Conservation (phyloP, 53 echinoderm and acorn worm species). For the Zoroaster sp. region DNA sequence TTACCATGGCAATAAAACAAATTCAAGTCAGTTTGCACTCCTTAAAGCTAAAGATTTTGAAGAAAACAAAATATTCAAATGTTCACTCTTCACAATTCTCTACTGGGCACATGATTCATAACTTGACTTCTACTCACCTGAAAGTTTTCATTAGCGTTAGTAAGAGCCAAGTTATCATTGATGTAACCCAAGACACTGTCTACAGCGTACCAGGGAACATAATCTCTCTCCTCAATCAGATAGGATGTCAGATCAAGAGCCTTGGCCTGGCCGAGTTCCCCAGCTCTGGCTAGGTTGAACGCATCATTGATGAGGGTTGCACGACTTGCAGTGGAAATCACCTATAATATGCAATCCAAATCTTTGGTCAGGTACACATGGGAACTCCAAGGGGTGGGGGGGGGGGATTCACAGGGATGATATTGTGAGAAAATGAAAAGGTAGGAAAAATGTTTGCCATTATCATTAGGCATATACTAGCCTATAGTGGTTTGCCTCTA, state of each 20-base stretch:
- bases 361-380: background rate
- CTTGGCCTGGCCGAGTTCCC: conserved; percentile 50
- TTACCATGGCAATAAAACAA: too few species aligned
- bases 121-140: background rate
- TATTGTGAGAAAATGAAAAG: too few species aligned
- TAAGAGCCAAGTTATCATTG: conserved; percentile 61
- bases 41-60: too few species aligned
- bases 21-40: too few species aligned
- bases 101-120: too few species aligned
- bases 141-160: conserved; percentile 18
- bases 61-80: too few species aligned
- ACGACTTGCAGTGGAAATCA: conserved; percentile 65
- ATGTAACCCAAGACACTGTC: conserved; percentile 62
- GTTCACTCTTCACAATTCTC: too few species aligned
- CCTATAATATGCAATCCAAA: conserved; percentile 2
- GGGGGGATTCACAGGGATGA: too few species aligned
- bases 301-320: conserved; percentile 69
- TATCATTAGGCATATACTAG: too few species aligned
- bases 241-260: conserved; percentile 72
- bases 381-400: too few species aligned
- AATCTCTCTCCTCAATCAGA: conserved; percentile 62
- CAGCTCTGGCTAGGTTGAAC: conserved; percentile 73
- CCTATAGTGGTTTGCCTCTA: too few species aligned
- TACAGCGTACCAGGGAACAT: conserved; percentile 70
- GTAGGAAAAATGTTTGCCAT: too few species aligned